Percentiles rank a stretch among this genome's conserved stretches.
phyloP scores from a whole-genome alignment of 2,113 vertebrate genomes.

The Capreolus pygargus region DNA sequence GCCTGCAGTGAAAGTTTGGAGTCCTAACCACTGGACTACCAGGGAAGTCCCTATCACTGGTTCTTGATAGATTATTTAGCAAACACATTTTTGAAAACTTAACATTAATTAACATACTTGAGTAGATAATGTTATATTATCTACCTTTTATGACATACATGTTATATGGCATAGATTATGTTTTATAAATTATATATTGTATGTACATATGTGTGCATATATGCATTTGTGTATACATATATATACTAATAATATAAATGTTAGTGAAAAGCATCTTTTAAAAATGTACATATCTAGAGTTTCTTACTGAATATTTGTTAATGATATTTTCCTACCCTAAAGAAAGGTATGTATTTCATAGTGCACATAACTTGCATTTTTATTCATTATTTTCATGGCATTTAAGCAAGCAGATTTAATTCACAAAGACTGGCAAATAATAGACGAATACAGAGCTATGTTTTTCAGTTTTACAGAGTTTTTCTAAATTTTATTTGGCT shows the following conservation, averaged over 20 bases:
- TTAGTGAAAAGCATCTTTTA: neutral
- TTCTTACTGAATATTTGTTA: neutral
- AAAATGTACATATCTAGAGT: neutral
- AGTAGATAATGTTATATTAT: neutral
- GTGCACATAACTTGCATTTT: neutral
- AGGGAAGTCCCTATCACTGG: neutral
- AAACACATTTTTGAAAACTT: neutral
- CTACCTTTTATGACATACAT: neutral
- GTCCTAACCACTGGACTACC: neutral
- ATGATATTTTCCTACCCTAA: neutral
- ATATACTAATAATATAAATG: neutral
- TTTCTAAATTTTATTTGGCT: slow-evolving; percentile 12
- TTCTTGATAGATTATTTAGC: neutral
- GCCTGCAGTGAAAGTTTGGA: neutral
- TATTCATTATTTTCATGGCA: neutral
- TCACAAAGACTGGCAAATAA: neutral
- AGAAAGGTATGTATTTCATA: neutral
- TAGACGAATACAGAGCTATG: neutral
- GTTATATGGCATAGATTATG: neutral
- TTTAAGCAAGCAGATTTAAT: slow-evolving; percentile 40
- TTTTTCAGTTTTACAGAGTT: neutral
- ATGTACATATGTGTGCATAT: neutral
- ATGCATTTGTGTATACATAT: neutral
- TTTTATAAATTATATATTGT: neutral
- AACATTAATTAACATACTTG: neutral